Base-by-base conservation (phyloP, 2,113 vertebrate genomes). In the Pseudorectes ferrugineus region DNA sequence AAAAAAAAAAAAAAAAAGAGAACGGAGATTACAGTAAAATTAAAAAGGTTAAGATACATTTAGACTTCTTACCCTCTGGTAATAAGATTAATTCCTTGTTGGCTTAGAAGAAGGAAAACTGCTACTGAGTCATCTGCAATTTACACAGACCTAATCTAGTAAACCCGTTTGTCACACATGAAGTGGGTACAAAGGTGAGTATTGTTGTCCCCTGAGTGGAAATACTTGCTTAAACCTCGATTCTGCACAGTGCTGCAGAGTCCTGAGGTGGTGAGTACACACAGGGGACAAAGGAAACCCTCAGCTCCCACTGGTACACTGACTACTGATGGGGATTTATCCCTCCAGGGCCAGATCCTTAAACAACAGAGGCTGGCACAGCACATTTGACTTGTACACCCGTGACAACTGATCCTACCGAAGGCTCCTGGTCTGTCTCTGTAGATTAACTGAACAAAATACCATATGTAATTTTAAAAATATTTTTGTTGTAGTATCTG, bases 61-160 rank as follows among this genome's bases (percentile, higher is more conserved):
- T 67, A 82, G 72, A 59, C 71, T 63, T 88, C 58, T 45, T 71
- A 78, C 66, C 61, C 40, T 67, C 81, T 85, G 40, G 86, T 92
- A 96, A 79, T 73, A 91, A 95, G 94, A 94, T 96, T 93, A 89
- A 80, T 79, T 90, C 79, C 84, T 93, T 54, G 31, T 33, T 81
- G 45, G 46, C 58, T 71, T 79, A 45, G 59, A 93, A 95, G 66
- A 74, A 85, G 68, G 78, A 58, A 82, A 92, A 77, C 28, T 71
- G 62, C 67, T 57, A 85, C 74, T 54, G 48, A 97, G 86, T 83
- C 90, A 88, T 45, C 94, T 84, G 57, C 88, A 92, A 48, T 87
- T 73, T 92, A 81, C 80, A 89, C 80, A 91, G 92, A 67, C 62
- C 71, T 96, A 94, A 96, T 86, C 85, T 87, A 93, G 89, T 88